Conservation (phyloP, 2,888 invertebrate genomes). For the Tenthredo mesomela region DNA sequence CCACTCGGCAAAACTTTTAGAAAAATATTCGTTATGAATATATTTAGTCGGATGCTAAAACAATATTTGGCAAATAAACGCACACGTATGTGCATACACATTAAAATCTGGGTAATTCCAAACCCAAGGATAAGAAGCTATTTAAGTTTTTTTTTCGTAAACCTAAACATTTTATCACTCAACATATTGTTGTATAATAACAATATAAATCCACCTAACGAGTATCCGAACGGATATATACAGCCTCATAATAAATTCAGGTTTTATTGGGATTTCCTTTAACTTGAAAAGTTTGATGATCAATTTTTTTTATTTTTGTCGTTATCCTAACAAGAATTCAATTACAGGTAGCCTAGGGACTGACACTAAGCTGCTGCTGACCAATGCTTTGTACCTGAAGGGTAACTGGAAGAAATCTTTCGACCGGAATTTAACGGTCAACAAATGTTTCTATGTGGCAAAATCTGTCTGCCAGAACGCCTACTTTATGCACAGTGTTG, state of each 20-base stretch:
- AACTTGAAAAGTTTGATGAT: neutral
- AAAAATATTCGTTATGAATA: neutral
- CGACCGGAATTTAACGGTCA: slow-evolving; percentile 78
- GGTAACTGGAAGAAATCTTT: slow-evolving; percentile 88
- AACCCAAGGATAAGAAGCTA: neutral
- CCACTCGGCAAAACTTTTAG: neutral
- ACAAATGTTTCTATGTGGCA: slow-evolving; percentile 84
- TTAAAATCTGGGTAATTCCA: neutral
- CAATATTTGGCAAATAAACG: neutral
- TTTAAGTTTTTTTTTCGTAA: neutral
- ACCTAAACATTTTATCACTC: neutral
- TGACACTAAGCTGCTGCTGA: slow-evolving; percentile 84
- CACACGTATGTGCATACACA: neutral
- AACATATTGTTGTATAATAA: neutral
- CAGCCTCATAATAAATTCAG: neutral
- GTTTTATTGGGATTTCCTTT: neutral
- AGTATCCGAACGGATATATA: neutral
- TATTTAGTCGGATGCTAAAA: neutral
- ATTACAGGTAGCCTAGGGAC: slow-evolving; percentile 79
- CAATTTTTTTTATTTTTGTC: neutral
- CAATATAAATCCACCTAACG: neutral
- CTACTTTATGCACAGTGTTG: slow-evolving; percentile 85
- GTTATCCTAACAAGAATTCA: neutral
- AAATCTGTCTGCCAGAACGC: slow-evolving; percentile 82
- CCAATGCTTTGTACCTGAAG: slow-evolving; percentile 89